Evolutionary conservation across 2,888 invertebrate genomes (phyloP).

Genomic region (Anticlea derivata): DNA sequence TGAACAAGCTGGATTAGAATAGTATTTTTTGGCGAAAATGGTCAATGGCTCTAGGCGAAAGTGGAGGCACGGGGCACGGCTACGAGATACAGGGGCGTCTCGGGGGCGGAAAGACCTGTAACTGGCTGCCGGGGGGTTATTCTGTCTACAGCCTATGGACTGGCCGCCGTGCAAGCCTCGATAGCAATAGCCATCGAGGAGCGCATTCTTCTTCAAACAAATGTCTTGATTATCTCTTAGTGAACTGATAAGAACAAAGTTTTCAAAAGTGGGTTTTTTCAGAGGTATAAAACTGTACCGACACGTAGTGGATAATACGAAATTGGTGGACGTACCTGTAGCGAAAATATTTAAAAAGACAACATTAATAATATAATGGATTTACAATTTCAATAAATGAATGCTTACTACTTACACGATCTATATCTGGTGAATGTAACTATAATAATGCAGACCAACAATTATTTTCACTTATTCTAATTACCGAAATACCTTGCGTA

Average conservation of each 20-base stretch:
- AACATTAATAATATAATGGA: conserved; percentile 32
- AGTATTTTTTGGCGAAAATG: conserved; percentile 36
- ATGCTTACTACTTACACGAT: conserved; percentile 13
- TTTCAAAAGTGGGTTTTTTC: conserved; percentile 47
- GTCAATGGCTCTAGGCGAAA: conserved; percentile 40
- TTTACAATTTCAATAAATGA: conserved; percentile 21
- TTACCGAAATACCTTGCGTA: conserved; percentile 31
- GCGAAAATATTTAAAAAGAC: conserved; percentile 62
- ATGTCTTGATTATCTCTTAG: conserved; percentile 41
- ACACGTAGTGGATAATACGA: conserved; percentile 39
- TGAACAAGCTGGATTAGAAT: background rate
- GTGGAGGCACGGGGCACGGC: conserved; percentile 52
- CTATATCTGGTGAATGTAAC: conserved; percentile 20
- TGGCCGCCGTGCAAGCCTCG: conserved; percentile 66
- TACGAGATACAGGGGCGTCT: conserved; percentile 65
- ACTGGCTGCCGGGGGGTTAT: conserved; percentile 83
- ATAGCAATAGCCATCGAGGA: conserved; percentile 54
- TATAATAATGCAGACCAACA: conserved; percentile 13
- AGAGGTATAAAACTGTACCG: conserved; percentile 37
- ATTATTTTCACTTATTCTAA: conserved; percentile 19
- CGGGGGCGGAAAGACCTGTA: conserved; percentile 78
- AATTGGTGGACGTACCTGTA: conserved; percentile 68
- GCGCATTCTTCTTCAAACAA: conserved; percentile 49
- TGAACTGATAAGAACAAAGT: conserved; percentile 44
- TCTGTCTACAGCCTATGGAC: conserved; percentile 73